These are phyloP conservation scores for Drosophila flavopinicola DNA, from an alignment of 2,888 invertebrate species.

Conservation along the genomic window DNA sequence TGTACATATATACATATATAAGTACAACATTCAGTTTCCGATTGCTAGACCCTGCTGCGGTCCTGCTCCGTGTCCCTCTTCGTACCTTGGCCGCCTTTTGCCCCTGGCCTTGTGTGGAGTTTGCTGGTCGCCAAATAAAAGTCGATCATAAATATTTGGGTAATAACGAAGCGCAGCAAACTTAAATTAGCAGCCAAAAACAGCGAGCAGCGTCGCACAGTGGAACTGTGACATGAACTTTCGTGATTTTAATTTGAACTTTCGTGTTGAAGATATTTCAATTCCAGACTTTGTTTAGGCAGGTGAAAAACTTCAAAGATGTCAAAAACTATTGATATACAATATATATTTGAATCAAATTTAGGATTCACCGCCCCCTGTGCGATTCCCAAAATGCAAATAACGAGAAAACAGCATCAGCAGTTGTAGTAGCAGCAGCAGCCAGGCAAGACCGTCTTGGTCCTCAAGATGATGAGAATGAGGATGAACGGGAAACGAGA, in stretches of 20 bases:
- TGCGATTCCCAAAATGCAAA: conserved; percentile 60
- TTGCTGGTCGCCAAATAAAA: conserved; percentile 64
- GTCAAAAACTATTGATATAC: no score
- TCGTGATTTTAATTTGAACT: not conserved
- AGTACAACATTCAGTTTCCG: no score
- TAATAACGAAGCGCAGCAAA: conserved; percentile 62
- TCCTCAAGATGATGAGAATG: conserved; percentile 27
- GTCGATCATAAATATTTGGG: conserved; percentile 73
- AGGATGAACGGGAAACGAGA: conserved; percentile 10
- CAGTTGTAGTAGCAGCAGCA: conserved; percentile 4
- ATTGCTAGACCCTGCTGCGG: not conserved
- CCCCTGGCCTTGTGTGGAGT: conserved; percentile 21
- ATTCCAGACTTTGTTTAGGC: not conserved
- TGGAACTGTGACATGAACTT: not conserved
- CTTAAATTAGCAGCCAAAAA: conserved; percentile 61
- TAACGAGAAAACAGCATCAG: conserved; percentile 53
- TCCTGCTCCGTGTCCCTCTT: not conserved
- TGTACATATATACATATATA: no score
- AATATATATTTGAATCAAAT: not conserved
- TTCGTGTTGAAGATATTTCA: not conserved
- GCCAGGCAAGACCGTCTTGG: conserved; percentile 35
- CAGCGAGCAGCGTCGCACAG: conserved; percentile 20
- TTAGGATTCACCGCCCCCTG: conserved; percentile 26
- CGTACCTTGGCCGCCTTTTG: conserved; percentile 17
- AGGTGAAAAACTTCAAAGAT: not conserved